Base-by-base conservation (phyloP, 2,113 vertebrate species). In the Clarias gariepinus region DNA sequence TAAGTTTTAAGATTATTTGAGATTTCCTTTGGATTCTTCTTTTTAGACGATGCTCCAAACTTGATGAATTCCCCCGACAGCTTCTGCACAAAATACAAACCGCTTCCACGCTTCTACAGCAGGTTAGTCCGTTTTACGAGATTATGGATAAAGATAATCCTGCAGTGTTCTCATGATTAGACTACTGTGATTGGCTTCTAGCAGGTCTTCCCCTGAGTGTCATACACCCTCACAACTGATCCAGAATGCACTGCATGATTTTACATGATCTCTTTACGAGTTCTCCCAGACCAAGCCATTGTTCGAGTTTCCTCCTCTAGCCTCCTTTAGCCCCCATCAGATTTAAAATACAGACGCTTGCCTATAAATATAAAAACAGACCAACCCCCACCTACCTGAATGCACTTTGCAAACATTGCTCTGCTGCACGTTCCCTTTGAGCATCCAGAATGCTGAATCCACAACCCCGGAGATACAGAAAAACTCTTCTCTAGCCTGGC, bases 301-400 rank as follows among this genome's bases (percentile, higher is more conserved):
- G 61, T 11, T 53, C 47, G 63, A 21, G 61, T 52, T 52, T 8
- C 8, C 21, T 41, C 60, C 58, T 7, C 30, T 6, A 63, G 60
- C 36, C 28, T 82, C 15, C 81, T 52, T 61, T 11, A 63, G 28
- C 18, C 61, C 11, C 55, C 28, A 25, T 28, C 23, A n/a, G 12
- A 66, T 82, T 82, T 52, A 66, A 63, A 66, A 82, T 36, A 47
- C 60, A 64, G 33, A 47, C 28, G 81, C 36, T 52, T 52, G 61
- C 36, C 81, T 64, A 52, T 47, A 66, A 82, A 82, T 80, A 57
- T 60, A 60, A 58, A 80, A 80, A 60, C 78, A 36, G 18, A 30
- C 78, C 57, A 58, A 18, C n/a, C 18, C 6, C 77, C 77, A 23
- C 28, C n/a, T 79, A 60, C 30, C 57, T 36, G 19, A 80, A 60